Conservation (phyloP, 2,888 invertebrate species). For the Mythimna pallens region DNA sequence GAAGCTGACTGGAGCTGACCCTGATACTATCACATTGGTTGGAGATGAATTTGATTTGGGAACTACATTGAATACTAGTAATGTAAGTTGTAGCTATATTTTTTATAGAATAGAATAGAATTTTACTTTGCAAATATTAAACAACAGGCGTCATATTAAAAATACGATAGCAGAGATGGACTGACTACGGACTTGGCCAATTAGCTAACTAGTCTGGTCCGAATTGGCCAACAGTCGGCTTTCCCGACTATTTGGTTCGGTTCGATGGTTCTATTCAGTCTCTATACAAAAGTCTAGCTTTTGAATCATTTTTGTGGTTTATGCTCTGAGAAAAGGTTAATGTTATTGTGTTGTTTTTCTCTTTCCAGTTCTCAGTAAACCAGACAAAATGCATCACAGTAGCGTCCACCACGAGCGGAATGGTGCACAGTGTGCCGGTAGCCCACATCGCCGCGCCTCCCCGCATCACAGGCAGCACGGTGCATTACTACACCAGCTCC, state of each 20-base stretch:
- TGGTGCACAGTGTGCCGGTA: constrained; percentile 87
- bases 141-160: not conserved
- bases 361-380: constrained; percentile 79
- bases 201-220: too few relatives aligned
- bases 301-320: not conserved
- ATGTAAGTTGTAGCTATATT: constrained; percentile 76
- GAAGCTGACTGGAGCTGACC: constrained; percentile 87
- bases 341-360: not conserved
- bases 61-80: constrained; percentile 84
- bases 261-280: too few relatives aligned
- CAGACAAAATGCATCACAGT: constrained; percentile 88
- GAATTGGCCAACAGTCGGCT: not conserved
- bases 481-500: constrained; percentile 80
- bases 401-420: constrained; percentile 86
- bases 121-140: not conserved
- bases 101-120: not conserved
- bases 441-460: constrained; percentile 83
- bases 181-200: not conserved
- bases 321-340: too few relatives aligned
- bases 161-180: not conserved
- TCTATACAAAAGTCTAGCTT: not conserved
- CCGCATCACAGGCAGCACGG: constrained; percentile 82
- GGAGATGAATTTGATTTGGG: constrained; percentile 88
- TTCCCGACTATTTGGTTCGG: not conserved
- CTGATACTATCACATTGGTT: constrained; percentile 86